A percentile compares a stretch with the other conserved stretches of the same genome.
phyloP scores from a whole-genome alignment of 1,140 invertebrate genomes.

The Ptiloglossa arizonensis region DNA sequence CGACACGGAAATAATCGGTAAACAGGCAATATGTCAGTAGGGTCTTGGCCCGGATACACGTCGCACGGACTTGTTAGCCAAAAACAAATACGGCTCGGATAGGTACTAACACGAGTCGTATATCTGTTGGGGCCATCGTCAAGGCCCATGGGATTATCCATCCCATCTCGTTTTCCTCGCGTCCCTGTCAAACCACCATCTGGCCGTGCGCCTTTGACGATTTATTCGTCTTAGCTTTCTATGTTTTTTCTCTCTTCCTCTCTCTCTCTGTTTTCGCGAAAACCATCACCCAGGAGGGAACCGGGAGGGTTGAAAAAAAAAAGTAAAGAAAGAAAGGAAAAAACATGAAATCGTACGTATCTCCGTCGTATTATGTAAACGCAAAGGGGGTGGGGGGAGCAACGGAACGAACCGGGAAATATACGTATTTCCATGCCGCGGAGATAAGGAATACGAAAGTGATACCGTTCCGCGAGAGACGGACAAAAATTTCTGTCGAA shows the following conservation, averaged over 20 bases:
- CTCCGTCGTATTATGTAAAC: constrained; percentile 28
- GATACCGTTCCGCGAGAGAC: no score
- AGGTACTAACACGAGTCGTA: constrained; percentile 47
- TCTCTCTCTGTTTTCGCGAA: no score
- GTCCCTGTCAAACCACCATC: constrained; percentile 74
- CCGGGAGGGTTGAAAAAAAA: no score
- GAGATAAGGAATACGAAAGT: constrained; percentile 19
- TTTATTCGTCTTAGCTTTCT: constrained; percentile 74
- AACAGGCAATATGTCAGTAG: constrained; percentile 59
- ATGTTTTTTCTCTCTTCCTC: constrained; percentile 51
- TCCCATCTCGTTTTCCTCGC: constrained; percentile 72
- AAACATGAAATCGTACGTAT: not conserved
- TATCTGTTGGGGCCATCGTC: constrained; percentile 69
- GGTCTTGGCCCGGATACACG: constrained; percentile 64
- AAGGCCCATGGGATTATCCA: constrained; percentile 75
- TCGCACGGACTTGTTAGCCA: constrained; percentile 72
- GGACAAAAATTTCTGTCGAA: constrained; percentile 18
- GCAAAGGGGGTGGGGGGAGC: not conserved
- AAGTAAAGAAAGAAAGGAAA: not conserved
- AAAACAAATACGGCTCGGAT: constrained; percentile 74
- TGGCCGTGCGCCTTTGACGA: constrained; percentile 72
- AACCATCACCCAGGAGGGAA: constrained; percentile 52
- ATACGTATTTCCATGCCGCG: constrained; percentile 19
- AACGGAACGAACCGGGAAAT: constrained; percentile 11
- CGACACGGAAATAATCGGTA: constrained; percentile 45